These are phyloP conservation scores for Tauraco erythrolophus DNA, from an alignment of 2,113 vertebrate genomes.

Conservation along the genomic window DNA sequence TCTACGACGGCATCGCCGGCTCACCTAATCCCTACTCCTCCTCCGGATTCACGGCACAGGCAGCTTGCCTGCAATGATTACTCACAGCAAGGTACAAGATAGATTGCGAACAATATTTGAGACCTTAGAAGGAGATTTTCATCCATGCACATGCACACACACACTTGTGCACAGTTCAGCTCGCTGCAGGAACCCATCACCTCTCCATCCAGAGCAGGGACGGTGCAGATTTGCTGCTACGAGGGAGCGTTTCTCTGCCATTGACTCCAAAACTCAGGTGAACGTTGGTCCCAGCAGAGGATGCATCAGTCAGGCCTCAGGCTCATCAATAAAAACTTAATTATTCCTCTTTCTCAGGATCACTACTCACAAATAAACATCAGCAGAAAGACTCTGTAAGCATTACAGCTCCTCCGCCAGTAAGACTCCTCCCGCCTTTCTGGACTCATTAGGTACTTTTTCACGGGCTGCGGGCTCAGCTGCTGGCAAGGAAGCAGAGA, in stretches of 20 bases:
- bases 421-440: neutral
- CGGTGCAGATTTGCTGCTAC: neutral
- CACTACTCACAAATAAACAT: neutral
- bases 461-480: neutral
- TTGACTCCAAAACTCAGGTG: neutral
- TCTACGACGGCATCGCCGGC: fast-evolving
- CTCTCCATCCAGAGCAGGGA: neutral
- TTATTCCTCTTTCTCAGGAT: neutral
- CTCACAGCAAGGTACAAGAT: too few relatives aligned
- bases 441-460: too few relatives aligned
- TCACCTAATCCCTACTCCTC: neutral
- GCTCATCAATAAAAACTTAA: neutral
- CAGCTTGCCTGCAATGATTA: neutral
- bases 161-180: neutral
- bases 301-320: neutral
- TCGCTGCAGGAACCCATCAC: neutral
- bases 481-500: neutral
- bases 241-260: neutral
- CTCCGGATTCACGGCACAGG: fast-evolving
- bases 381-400: neutral
- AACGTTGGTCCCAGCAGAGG: neutral
- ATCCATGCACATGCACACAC: fast-evolving
- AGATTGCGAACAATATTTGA: neutral
- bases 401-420: neutral
- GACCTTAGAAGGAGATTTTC: neutral